Evolutionary conservation across 2,113 vertebrate species (phyloP).

Genomic region (Quiscalus mexicanus): DNA sequence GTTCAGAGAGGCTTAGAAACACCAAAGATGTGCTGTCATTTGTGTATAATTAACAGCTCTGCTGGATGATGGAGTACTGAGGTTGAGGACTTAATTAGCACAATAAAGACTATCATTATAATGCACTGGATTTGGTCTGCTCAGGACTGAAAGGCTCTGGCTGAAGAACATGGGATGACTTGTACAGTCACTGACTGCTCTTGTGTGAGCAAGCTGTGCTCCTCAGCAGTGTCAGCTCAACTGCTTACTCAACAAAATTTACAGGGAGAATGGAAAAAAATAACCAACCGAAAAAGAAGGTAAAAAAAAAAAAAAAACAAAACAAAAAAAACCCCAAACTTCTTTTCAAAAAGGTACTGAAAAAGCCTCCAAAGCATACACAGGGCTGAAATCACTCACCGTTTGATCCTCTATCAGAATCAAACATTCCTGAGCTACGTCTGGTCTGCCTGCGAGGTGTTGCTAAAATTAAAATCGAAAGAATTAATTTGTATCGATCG

Average conservation of each 20-base stretch:
- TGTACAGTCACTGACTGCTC: neutral
- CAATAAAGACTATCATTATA: neutral
- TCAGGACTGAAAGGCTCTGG: neutral
- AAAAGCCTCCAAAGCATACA: constrained; percentile 11
- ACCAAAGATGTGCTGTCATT: neutral
- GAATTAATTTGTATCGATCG: neutral
- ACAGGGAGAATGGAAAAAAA: neutral
- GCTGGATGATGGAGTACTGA: neutral
- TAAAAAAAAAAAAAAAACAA: neutral
- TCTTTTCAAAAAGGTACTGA: neutral
- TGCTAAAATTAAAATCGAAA: constrained; percentile 67
- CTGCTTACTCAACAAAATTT: neutral
- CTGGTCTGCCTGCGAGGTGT: constrained; percentile 78
- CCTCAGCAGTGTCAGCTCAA: neutral
- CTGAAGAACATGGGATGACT: neutral
- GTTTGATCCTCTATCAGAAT: constrained; percentile 81
- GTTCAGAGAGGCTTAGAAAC: constrained; percentile 6
- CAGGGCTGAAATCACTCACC: constrained; percentile 56
- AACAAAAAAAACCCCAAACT: neutral
- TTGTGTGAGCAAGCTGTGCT: neutral
- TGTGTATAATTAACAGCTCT: neutral
- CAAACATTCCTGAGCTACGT: constrained; percentile 81
- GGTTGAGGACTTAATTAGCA: neutral
- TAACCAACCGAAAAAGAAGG: neutral
- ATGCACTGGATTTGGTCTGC: neutral